phyloP scores from a whole-genome alignment of 2,888 invertebrate species.

The Callimorpha dominula region DNA sequence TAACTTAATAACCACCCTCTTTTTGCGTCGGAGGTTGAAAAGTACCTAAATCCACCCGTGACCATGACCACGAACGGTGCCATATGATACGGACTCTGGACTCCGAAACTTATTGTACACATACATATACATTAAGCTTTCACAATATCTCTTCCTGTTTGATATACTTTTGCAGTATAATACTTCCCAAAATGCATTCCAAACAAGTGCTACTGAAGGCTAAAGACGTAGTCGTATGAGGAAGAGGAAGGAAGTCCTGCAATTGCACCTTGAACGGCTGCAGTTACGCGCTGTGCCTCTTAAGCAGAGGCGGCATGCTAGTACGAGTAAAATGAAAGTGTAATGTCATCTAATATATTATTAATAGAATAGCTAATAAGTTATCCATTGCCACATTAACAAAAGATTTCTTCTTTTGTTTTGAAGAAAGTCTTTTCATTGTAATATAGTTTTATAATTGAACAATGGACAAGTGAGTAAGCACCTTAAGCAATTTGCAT shows the following conservation, averaged over 20 bases:
- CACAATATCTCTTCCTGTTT: not conserved
- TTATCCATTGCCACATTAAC: not conserved
- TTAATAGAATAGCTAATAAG: not conserved
- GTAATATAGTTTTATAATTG: not conserved
- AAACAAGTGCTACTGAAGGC: slow-evolving; percentile 15
- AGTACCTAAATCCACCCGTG: no score
- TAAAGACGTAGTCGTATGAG: slow-evolving; percentile 14
- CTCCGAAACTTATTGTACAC: not conserved
- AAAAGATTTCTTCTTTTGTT: not conserved
- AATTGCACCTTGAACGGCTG: slow-evolving; percentile 23
- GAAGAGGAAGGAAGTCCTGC: slow-evolving; percentile 41
- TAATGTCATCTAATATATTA: not conserved
- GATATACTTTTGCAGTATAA: not conserved
- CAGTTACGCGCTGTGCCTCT: slow-evolving; percentile 20
- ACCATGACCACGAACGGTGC: no score
- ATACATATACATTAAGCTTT: not conserved
- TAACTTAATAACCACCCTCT: no score
- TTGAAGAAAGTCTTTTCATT: not conserved
- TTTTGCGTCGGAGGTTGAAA: no score
- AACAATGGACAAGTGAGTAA: not conserved
- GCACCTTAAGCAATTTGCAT: not conserved
- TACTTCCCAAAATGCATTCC: not conserved
- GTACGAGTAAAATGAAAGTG: slow-evolving; percentile 2
- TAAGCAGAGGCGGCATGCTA: slow-evolving; percentile 4
- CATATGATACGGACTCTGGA: no score